Evolutionary conservation across 1,140 invertebrate species (phyloP), one percentile per base, ranked within the genome.

Genomic region (Gryon sp.): DNA sequence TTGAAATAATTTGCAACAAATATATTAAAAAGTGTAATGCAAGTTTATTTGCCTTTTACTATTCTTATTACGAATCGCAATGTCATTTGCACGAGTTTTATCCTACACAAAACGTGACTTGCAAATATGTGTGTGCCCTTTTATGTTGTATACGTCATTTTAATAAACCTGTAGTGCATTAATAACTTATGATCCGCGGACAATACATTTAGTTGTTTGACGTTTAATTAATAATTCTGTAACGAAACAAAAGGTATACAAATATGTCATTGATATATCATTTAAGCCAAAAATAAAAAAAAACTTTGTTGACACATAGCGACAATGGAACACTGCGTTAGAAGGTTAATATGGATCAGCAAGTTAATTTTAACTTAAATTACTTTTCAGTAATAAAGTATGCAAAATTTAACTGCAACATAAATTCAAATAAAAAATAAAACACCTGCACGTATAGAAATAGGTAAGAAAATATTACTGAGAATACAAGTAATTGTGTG

Each of bases 251-350:
- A 46, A 46, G 26, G 6, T 30, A 6, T 14, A 7, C 26, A 60
- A 22, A 60, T 15, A 60, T 60, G 55, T 11, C 26, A 22, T 15
- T 36, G n/a, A 12, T 28, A n/a, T n/a, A n/a, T n/a, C n/a, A n/a
- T n/a, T n/a, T n/a, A n/a, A n/a, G n/a, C n/a, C n/a, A n/a, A n/a
- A n/a, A n/a, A n/a, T n/a, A n/a, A n/a, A n/a, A n/a, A 55, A 53
- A 53, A 53, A 32, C 18, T 9, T 43, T 41, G 20, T 40, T 52
- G 28, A 65, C 15, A 32, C 11, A 14, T 62, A 38, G 40, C 50
- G 46, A 26, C 62, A 68, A 68, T 73, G 50, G 53, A 8, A 57
- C 5, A 50, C 69, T 16, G 50, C 59, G 9, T 11, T 40, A 16
- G 50, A 57, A 63, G 69, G 59, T 70, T 30, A 46, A 24, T 46